phyloP scores from a whole-genome alignment of 1,140 invertebrate genomes.

The Scaptomyza montana region DNA sequence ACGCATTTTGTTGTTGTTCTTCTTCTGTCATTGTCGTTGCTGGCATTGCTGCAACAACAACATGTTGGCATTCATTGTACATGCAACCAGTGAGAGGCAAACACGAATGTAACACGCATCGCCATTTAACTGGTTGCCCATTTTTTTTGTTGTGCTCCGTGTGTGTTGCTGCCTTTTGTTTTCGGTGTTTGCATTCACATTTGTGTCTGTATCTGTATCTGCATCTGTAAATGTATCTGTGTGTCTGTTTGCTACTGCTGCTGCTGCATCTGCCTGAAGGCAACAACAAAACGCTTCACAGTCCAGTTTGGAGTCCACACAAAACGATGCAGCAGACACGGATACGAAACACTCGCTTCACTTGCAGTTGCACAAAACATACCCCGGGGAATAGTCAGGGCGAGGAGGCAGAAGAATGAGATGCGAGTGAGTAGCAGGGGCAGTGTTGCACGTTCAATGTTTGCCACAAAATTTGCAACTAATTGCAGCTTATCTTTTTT shows the following conservation, averaged over 20 bases:
- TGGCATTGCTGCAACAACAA: conserved; percentile 11
- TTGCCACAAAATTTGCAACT: conserved; percentile 66
- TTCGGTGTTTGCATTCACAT: conserved; percentile 32
- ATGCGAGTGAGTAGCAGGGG: neutral
- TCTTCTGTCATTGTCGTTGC: conserved; percentile 7
- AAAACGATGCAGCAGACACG: conserved; percentile 23
- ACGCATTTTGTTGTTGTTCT: conserved; percentile 42
- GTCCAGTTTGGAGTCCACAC: neutral
- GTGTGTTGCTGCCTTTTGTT: conserved; percentile 21
- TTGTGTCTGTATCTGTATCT: conserved; percentile 30
- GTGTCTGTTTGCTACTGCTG: neutral
- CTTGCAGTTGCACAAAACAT: conserved; percentile 48
- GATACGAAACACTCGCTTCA: conserved; percentile 13
- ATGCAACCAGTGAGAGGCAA: conserved; percentile 41
- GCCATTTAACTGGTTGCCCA: conserved; percentile 59
- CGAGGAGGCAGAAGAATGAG: neutral
- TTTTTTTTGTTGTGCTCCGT: conserved; percentile 23
- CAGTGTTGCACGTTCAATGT: conserved; percentile 38
- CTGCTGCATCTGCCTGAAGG: conserved; percentile 18
- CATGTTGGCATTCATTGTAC: conserved; percentile 39
- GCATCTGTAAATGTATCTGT: conserved; percentile 27
- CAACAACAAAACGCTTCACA: conserved; percentile 8
- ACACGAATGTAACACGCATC: conserved; percentile 61
- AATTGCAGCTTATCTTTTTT: conserved; percentile 65
- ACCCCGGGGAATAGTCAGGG: conserved; percentile 1